Conservation (phyloP, 2,888 invertebrate genomes). For the Acanthosepion esculentum region DNA sequence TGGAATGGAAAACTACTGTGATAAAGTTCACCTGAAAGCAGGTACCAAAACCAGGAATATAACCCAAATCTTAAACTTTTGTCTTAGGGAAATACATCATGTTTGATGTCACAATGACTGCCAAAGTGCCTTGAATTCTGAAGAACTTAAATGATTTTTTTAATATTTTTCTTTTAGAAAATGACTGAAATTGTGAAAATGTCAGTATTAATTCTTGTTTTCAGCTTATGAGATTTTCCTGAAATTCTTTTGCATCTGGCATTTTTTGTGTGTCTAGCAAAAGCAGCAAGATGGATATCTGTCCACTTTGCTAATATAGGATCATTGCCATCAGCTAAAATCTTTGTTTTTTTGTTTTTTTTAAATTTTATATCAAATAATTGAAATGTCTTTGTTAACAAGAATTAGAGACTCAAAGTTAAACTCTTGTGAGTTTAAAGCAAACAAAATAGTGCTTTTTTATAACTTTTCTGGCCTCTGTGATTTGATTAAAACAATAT, state of each 20-base stretch:
- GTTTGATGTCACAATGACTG: slow-evolving; percentile 5
- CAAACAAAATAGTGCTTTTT: too few relatives aligned
- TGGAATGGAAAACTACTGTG: slow-evolving; percentile 18
- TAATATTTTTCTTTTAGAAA: not conserved
- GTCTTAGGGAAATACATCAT: not conserved
- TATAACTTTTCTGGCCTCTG: too few relatives aligned
- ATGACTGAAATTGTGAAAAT: not conserved
- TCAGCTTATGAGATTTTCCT: not conserved
- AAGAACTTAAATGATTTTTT: not conserved
- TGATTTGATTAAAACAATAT: too few relatives aligned
- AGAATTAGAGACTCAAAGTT: too few relatives aligned
- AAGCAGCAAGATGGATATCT: not conserved
- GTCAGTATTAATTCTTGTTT: not conserved
- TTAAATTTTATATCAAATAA: too few relatives aligned
- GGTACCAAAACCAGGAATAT: slow-evolving; percentile 3
- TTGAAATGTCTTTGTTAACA: too few relatives aligned
- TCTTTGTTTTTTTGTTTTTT: too few relatives aligned
- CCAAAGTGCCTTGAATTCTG: slow-evolving; percentile 33
- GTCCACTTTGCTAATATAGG: not conserved
- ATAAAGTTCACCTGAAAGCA: not conserved
- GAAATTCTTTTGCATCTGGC: not conserved
- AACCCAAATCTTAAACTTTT: not conserved
- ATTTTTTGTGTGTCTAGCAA: not conserved
- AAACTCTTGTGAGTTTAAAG: too few relatives aligned
- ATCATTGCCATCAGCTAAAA: not conserved